A percentile compares a stretch with the other conserved stretches of the same genome.
These are phyloP conservation scores for Grammomys surdaster DNA, from an alignment of 2,113 vertebrate genomes.

Conservation along the genomic window DNA sequence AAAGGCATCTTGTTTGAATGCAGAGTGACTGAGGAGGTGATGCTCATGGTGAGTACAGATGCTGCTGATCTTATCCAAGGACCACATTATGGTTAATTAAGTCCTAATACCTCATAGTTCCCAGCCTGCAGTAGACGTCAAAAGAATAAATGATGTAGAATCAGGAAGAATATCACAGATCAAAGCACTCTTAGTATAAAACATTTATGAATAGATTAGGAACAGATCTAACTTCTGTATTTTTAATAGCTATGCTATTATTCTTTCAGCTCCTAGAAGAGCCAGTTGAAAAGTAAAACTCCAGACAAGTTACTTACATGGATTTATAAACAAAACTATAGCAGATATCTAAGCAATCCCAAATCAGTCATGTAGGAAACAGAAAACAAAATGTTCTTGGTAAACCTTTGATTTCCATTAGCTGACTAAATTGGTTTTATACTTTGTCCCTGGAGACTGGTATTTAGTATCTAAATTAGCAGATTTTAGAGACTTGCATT, in stretches of 20 bases:
- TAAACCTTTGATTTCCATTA: background rate
- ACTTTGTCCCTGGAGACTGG: background rate
- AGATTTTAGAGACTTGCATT: background rate
- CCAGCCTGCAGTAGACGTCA: background rate
- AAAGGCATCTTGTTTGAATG: background rate
- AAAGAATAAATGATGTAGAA: background rate
- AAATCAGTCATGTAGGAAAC: background rate
- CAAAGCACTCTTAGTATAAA: background rate
- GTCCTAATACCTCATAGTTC: background rate
- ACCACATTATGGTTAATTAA: background rate
- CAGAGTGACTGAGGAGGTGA: accelerated
- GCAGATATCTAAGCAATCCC: background rate
- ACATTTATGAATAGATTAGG: background rate
- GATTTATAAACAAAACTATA: background rate
- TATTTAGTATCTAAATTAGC: background rate
- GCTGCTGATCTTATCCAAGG: background rate
- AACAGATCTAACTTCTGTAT: background rate
- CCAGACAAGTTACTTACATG: background rate
- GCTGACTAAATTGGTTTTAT: background rate
- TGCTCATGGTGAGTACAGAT: accelerated
- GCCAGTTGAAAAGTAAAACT: background rate
- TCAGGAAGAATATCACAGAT: background rate
- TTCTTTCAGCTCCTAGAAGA: background rate
- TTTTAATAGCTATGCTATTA: background rate
- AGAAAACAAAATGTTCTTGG: background rate